Conservation (phyloP, 2,797 vertebrate genomes). For the Peromyscus attwateri region DNA sequence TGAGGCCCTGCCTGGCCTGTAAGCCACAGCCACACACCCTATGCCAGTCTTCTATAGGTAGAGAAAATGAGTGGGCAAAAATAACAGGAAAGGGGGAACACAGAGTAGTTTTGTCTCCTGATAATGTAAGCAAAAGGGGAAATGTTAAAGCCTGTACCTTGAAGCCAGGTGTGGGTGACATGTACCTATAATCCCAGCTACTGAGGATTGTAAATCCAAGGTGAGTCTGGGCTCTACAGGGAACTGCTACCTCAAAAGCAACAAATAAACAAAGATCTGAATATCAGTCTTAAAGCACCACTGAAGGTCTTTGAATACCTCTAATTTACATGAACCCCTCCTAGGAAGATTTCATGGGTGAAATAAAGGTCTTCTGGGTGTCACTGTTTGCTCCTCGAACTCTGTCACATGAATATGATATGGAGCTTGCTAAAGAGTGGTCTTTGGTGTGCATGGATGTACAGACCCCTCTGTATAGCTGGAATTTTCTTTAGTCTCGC, state of each 20-base stretch:
- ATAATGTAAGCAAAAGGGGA: slow-evolving; percentile 11
- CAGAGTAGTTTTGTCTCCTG: background rate
- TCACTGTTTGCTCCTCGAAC: background rate
- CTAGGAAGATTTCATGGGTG: background rate
- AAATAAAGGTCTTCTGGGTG: background rate
- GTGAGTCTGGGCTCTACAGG: background rate
- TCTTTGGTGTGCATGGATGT: background rate
- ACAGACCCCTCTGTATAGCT: background rate
- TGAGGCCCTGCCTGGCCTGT: background rate
- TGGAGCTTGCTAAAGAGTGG: background rate
- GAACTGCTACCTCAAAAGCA: background rate
- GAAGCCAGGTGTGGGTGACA: background rate
- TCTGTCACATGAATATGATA: background rate
- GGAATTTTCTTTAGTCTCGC: too few species aligned
- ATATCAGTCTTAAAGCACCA: slow-evolving; percentile 35
- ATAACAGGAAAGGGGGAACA: background rate
- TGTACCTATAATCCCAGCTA: background rate
- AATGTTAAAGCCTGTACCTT: background rate
- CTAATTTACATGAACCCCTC: background rate
- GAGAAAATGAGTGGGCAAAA: background rate
- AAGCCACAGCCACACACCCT: background rate
- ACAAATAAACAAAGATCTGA: background rate
- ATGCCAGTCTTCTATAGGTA: background rate
- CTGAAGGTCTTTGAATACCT: background rate
- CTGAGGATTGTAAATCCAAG: background rate